phyloP scores from a whole-genome alignment of 2,797 vertebrate genomes.

The Harpagifer antarcticus region DNA sequence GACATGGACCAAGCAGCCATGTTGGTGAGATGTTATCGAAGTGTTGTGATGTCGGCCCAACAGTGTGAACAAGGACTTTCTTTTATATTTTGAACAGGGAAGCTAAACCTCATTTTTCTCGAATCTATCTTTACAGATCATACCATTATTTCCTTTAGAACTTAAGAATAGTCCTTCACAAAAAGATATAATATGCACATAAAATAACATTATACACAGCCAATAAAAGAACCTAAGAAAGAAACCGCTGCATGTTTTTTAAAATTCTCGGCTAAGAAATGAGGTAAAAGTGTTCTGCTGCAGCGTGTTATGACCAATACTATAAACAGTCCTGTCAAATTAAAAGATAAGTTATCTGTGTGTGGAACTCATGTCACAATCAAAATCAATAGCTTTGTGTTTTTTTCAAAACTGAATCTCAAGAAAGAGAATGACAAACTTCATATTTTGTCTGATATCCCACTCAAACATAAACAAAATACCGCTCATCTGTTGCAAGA shows the following conservation, averaged over 20 bases:
- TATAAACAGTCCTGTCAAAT: conserved; percentile 55
- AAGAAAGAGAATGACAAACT: conserved; percentile 34
- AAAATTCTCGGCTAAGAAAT: conserved; percentile 66
- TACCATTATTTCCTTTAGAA: conserved; percentile 77
- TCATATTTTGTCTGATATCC: conserved; percentile 49
- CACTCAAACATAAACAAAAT: conserved; percentile 64
- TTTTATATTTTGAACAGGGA: conserved; percentile 60
- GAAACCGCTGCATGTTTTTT: conserved; percentile 56
- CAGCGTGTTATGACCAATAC: conserved; percentile 59
- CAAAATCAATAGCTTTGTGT: conserved; percentile 41
- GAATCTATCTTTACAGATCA: conserved; percentile 68
- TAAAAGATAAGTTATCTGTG: conserved; percentile 58
- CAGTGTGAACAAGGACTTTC: conserved; percentile 65
- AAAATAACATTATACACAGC: conserved; percentile 76
- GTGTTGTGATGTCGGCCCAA: conserved; percentile 50
- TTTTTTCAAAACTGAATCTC: conserved; percentile 33
- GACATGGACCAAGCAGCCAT: conserved; percentile 80
- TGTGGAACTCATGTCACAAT: conserved; percentile 40
- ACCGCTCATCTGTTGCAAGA: conserved; percentile 57
- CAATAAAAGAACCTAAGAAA: conserved; percentile 63
- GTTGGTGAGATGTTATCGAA: conserved; percentile 79
- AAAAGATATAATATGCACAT: conserved; percentile 81
- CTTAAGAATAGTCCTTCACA: conserved; percentile 81
- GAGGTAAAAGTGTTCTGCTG: conserved; percentile 77
- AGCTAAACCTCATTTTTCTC: conserved; percentile 64